Conservation (phyloP, 2,888 invertebrate species). For the Phymatocera aterrima region DNA sequence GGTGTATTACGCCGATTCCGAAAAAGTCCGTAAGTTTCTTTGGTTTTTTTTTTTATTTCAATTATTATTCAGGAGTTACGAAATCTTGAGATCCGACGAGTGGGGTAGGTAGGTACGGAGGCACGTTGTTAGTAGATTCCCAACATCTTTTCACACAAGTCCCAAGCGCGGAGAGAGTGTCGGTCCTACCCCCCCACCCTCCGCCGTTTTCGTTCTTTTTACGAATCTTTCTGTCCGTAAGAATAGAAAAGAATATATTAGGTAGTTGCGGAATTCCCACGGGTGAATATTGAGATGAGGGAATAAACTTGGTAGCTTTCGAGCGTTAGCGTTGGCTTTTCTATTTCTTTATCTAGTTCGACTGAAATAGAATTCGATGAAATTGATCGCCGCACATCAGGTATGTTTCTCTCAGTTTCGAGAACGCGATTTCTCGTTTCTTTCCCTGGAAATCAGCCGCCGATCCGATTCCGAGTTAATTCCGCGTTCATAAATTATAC, state of each 20-base stretch:
- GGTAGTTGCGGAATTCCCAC: neutral
- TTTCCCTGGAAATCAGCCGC: neutral
- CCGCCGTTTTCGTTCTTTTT: neutral
- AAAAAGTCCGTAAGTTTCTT: neutral
- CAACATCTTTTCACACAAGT: neutral
- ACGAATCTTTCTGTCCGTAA: neutral
- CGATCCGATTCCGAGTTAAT: neutral
- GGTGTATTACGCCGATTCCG: neutral
- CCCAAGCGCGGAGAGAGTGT: neutral
- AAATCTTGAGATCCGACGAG: neutral
- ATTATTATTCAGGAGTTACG: neutral
- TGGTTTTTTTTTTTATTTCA: neutral
- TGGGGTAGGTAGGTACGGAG: too few relatives aligned
- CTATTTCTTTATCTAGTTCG: slow-evolving; percentile 24
- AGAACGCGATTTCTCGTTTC: too few relatives aligned
- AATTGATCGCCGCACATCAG: slow-evolving; percentile 2
- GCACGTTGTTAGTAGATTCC: neutral
- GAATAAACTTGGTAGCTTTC: slow-evolving; percentile 3
- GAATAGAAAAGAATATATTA: slow-evolving; percentile 39
- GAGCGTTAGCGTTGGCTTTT: neutral
- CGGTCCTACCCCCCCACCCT: neutral
- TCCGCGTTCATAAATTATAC: neutral
- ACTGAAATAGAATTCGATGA: neutral
- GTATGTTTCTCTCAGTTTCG: neutral
- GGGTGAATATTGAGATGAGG: slow-evolving; percentile 15